Evolutionary conservation across 2,888 invertebrate species (phyloP).

Genomic region (Tiliacea aurago): DNA sequence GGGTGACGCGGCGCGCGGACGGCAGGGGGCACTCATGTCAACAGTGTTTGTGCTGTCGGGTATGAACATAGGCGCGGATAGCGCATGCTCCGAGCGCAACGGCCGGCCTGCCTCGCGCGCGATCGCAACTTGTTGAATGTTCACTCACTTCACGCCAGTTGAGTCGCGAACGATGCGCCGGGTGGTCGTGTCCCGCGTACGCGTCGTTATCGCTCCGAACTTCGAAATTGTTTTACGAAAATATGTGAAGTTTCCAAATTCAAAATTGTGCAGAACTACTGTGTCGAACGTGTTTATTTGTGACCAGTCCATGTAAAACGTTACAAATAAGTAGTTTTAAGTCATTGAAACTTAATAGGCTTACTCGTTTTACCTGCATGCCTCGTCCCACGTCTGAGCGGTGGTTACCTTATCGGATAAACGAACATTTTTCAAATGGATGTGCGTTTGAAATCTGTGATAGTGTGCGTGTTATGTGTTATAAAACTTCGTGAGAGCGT

Average conservation of each 20-base stretch:
- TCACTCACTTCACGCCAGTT: slow-evolving; percentile 88
- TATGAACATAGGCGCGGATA: slow-evolving; percentile 84
- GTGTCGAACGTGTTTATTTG: slow-evolving; percentile 76
- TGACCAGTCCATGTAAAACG: slow-evolving; percentile 79
- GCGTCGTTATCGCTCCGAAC: slow-evolving; percentile 82
- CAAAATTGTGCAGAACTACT: slow-evolving; percentile 79
- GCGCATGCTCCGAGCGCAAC: slow-evolving; percentile 86
- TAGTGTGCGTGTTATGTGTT: slow-evolving; percentile 88
- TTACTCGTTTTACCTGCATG: slow-evolving; percentile 89
- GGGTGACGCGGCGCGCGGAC: slow-evolving; percentile 52
- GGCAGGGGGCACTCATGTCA: slow-evolving; percentile 68
- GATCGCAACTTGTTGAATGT: slow-evolving; percentile 89
- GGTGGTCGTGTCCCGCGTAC: slow-evolving; percentile 82
- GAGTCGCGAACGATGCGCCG: slow-evolving; percentile 87
- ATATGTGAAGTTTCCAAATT: slow-evolving; percentile 88
- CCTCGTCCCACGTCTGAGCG: slow-evolving; percentile 88
- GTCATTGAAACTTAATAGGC: slow-evolving; percentile 88
- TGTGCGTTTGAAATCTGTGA: slow-evolving; percentile 88
- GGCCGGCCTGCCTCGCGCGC: slow-evolving; percentile 83
- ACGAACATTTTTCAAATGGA: slow-evolving; percentile 90
- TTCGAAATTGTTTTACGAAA: slow-evolving; percentile 89
- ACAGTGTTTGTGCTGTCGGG: slow-evolving; percentile 79
- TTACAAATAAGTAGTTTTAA: slow-evolving; percentile 84
- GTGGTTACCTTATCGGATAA: slow-evolving; percentile 88
- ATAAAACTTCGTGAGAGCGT: slow-evolving; percentile 83